Base-by-base conservation (phyloP, 2,888 invertebrate species). In the Teleiodes luculella region DNA sequence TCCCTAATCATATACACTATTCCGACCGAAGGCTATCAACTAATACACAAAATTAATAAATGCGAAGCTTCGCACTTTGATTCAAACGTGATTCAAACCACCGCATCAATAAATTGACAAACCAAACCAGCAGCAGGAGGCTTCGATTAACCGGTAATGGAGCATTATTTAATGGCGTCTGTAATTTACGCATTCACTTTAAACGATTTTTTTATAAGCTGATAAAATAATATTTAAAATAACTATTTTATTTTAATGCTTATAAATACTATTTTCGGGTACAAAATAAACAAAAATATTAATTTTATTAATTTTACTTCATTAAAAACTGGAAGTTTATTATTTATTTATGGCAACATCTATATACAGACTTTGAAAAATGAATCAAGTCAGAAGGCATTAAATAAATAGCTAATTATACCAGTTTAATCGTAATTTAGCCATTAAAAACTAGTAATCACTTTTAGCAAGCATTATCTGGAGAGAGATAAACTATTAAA, bases 41-140 rank as follows among this genome's bases (percentile, higher is more conserved):
- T 43, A 20, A 28, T 10, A 57, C 58, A 55, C 54, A 57, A 55
- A 60, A 58, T 59, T 63, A 70, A 64, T 71, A 75, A 70, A 77
- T 68, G 68, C 65, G 70, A 76, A 80, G 81, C 80, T 81, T 80
- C 80, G 78, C 76, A 87, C 79, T 73, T 74, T 77, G 85, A 85
- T 86, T 88, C 84, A 88, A 89, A 89, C 88, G 87, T 86, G 88
- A 89, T 88, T 88, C 85, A 89, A 89, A 89, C 89, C 89, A 89
- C 89, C 89, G 89, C 89, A 89, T 89, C 89, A 87, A 89, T 89
- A 88, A 84, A 80, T 77, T 89, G 88, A 86, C 88, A 87, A 83
- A 83, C 78, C 74, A 79, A 70, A 64, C 70, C 24, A 24, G 24
- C 24, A 24, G 24, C 24, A 24, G 24, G 6, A 24, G 24, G 24